A percentile compares a stretch with the other conserved stretches of the same genome.
phyloP scores from a whole-genome alignment of 2,113 vertebrate genomes.

The Saccopteryx leptura region DNA sequence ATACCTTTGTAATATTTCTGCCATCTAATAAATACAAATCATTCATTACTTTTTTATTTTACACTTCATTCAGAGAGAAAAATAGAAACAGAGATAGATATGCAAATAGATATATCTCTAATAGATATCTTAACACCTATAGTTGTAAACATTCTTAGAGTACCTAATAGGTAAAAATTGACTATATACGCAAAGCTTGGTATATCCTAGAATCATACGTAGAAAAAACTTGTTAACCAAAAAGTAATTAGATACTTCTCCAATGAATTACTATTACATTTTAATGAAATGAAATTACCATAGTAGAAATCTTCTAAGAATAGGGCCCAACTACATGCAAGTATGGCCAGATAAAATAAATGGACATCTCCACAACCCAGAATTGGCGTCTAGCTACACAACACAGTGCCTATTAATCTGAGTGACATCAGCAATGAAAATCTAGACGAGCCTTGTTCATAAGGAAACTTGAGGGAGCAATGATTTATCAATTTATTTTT shows the following conservation, averaged over 20 bases:
- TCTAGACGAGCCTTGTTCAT: neutral
- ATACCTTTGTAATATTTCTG: neutral
- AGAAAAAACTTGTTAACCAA: conserved; percentile 23
- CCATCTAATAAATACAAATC: neutral
- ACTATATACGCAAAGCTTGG: neutral
- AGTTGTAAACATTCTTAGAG: neutral
- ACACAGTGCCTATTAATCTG: neutral
- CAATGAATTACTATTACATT: neutral
- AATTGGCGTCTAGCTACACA: conserved; percentile 30
- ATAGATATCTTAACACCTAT: neutral
- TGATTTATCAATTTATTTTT: neutral
- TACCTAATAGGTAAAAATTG: neutral
- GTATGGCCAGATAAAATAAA: neutral
- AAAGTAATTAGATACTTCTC: neutral
- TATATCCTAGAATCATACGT: neutral
- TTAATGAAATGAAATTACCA: conserved; percentile 20
- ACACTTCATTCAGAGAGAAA: neutral
- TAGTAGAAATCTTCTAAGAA: conserved; percentile 45
- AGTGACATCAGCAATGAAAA: neutral
- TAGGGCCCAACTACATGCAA: neutral
- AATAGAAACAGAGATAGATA: neutral
- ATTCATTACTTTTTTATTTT: conserved; percentile 11
- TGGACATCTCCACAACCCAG: neutral
- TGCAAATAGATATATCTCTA: neutral
- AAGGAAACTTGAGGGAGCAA: neutral